phyloP scores from a whole-genome alignment of 2,888 invertebrate genomes.

The Troglohyphantes excavatus region DNA sequence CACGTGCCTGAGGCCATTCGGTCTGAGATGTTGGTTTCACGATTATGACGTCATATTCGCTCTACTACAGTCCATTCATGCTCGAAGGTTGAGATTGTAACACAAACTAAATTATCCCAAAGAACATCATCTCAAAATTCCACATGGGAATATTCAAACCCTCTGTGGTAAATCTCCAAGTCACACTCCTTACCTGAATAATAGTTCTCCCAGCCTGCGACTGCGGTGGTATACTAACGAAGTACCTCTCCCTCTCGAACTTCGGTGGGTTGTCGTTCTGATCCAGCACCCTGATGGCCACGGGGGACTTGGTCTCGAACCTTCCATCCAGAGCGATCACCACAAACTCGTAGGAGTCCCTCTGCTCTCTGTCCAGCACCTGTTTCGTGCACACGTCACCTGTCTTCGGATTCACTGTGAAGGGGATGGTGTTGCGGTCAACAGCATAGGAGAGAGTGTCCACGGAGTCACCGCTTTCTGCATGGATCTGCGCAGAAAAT shows the following conservation, averaged over 20 bases:
- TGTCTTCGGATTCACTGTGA: conserved; percentile 79
- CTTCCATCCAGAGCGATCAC: conserved; percentile 80
- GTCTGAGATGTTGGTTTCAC: no score
- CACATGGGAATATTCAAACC: no score
- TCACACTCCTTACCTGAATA: conserved; percentile 71
- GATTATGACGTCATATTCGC: no score
- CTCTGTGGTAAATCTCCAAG: no score
- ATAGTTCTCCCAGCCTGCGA: conserved; percentile 80
- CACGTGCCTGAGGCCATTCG: no score
- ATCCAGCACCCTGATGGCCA: conserved; percentile 79
- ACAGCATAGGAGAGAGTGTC: conserved; percentile 80
- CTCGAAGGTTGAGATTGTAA: no score
- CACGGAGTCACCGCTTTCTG: conserved; percentile 81
- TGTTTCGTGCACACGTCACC: conserved; percentile 80
- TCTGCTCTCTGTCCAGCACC: conserved; percentile 80
- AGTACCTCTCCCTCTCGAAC: conserved; percentile 80
- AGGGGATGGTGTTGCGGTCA: conserved; percentile 79
- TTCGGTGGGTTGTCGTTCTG: conserved; percentile 81
- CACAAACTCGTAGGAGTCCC: conserved; percentile 79
- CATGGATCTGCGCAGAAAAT: conserved; percentile 79
- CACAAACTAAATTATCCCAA: background rate
- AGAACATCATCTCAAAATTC: background rate
- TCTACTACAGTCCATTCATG: no score
- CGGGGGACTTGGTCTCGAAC: conserved; percentile 79
- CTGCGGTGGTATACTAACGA: conserved; percentile 80